Conservation (phyloP, 1,140 invertebrate genomes). For the Cotesia chilonis region DNA sequence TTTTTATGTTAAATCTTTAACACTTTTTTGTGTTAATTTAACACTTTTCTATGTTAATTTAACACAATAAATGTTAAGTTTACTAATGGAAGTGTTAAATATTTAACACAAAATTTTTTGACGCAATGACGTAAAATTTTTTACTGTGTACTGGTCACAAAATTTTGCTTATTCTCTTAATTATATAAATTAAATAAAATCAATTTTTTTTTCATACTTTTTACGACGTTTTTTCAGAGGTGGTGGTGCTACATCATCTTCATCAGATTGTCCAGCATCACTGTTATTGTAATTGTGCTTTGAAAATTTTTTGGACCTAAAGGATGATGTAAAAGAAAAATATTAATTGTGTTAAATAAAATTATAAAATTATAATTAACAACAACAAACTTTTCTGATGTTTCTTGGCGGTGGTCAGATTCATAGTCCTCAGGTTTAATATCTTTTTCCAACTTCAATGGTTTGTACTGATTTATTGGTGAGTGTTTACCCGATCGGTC, state of each 20-base stretch:
- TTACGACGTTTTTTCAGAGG: conserved; percentile 56
- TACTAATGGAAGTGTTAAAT: too few relatives aligned
- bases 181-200: not conserved
- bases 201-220: conserved; percentile 45
- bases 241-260: conserved; percentile 49
- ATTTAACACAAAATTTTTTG: too few relatives aligned
- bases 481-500: conserved; percentile 50
- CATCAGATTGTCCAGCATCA: conserved; percentile 56
- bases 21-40: too few relatives aligned
- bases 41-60: too few relatives aligned
- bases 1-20: too few relatives aligned
- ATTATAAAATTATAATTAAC: not conserved
- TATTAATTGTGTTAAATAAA: conserved; percentile 26
- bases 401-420: conserved; percentile 54
- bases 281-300: conserved; percentile 48
- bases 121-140: too few relatives aligned
- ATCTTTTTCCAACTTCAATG: conserved; percentile 52
- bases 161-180: too few relatives aligned
- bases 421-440: conserved; percentile 59
- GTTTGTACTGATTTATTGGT: conserved; percentile 47
- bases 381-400: conserved; percentile 51
- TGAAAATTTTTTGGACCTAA: conserved; percentile 52
- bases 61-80: too few relatives aligned
- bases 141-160: too few relatives aligned
- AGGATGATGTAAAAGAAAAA: conserved; percentile 31